These are phyloP conservation scores for Peromyscus polionotus DNA, from an alignment of 2,113 vertebrate species.

Conservation along the genomic window DNA sequence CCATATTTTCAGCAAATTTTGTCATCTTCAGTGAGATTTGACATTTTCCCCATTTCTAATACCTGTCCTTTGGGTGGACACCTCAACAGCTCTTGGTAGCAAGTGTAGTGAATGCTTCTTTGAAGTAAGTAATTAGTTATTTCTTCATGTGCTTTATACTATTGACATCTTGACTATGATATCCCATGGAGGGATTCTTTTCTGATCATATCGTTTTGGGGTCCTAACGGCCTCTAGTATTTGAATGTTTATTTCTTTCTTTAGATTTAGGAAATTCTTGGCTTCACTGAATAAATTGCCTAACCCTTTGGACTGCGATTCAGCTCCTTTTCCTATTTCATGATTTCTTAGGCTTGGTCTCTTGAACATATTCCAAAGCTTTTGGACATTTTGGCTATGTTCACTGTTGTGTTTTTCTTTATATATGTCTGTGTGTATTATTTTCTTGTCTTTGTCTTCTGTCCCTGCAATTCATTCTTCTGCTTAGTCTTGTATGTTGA, in stretches of 20 bases:
- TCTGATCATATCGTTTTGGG: not conserved
- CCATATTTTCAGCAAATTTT: not conserved
- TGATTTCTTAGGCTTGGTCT: not conserved
- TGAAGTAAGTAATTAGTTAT: not conserved
- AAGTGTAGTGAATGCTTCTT: not conserved
- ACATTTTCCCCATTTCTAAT: not conserved
- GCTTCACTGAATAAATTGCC: not conserved
- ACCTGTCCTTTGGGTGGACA: not conserved
- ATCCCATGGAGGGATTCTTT: not conserved
- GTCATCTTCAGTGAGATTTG: not conserved
- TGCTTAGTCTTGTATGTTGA: not conserved
- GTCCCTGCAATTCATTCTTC: not conserved
- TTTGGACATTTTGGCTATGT: not conserved
- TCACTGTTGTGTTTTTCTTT: not conserved
- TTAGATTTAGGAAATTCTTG: not conserved
- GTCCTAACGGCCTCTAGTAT: not conserved
- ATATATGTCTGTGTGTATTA: not conserved
- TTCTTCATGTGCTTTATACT: not conserved
- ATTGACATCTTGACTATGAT: not conserved
- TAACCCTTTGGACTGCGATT: not conserved
- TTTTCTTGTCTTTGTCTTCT: not conserved
- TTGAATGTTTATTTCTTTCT: not conserved
- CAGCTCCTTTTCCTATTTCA: not conserved
- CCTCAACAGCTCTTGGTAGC: not conserved
- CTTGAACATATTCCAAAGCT: not conserved